Base-by-base conservation (phyloP, 2,797 vertebrate genomes). In the Arnoldichthys spilopterus region DNA sequence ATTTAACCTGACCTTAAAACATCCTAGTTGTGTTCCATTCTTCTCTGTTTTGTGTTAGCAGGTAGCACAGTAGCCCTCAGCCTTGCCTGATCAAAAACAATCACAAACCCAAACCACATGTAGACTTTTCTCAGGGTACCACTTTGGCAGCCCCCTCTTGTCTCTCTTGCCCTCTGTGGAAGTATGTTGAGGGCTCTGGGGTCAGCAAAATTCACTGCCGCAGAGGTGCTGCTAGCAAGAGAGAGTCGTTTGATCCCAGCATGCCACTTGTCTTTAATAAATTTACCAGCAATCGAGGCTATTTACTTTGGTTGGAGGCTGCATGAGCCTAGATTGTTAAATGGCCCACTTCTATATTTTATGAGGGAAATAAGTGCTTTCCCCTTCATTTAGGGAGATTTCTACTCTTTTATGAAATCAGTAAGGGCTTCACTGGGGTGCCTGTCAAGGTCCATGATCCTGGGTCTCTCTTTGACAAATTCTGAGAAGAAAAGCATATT, bases 31-130 rank as follows among this genome's bases (percentile, higher is more conserved):
- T 74, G 64, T 70, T 73, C 22, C 4, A 20, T 4, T 66, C 13
- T 58, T 24, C 71, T 72, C 74, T 80, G 77, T 72, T 77, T 24
- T 61, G 26, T 56, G 61, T 72, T 80, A 68, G 45, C 24, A 68
- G 49, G 72, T 74, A 78, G 32, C 34, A 69, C 70, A 69, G 83
- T 79, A 77, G 77, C 67, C 59, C 70, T 62, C 54, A 58, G 43
- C 54, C 47, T 47, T 56, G 53, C 69, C 79, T 80, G 78, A 83
- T 83, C 77, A 85, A 81, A 80, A 82, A 66, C 72, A 76, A 47
- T 61, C 71, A 83, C 58, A 92, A 93, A 92, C 87, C 87, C 85
- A 90, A 93, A 91, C 90, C 92, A 89, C 87, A 92, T 93, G 92
- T 91, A 87, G 80, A 82, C 53, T 81, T 80, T 85, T 53, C 79